Evolutionary conservation across 2,113 vertebrate species (phyloP).

Genomic region (Menura novaehollandiae): DNA sequence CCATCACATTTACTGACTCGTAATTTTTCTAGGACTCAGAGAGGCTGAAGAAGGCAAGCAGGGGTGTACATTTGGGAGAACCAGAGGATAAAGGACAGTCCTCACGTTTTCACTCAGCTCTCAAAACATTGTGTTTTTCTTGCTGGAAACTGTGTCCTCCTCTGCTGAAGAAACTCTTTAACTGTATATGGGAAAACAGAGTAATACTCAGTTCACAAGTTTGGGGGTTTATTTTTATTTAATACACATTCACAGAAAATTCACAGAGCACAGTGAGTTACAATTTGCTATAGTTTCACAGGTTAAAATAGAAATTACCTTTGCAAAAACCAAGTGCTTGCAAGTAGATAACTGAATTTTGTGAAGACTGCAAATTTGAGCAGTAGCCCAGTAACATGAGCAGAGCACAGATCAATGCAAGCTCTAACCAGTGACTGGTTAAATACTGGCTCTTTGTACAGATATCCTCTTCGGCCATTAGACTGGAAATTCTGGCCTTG

Average conservation of each 20-base stretch:
- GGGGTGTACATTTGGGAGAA: background rate
- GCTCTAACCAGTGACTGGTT: background rate
- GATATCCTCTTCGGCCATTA: background rate
- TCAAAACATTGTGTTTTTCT: background rate
- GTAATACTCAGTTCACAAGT: background rate
- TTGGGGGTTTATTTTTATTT: background rate
- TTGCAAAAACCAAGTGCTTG: background rate
- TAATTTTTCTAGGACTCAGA: background rate
- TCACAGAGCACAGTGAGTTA: background rate
- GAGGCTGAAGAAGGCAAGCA: background rate
- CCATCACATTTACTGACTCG: background rate
- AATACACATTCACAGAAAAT: background rate
- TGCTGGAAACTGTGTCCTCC: background rate
- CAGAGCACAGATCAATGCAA: background rate
- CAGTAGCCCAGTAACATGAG: background rate
- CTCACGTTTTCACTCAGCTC: background rate
- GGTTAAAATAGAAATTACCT: background rate
- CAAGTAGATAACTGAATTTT: background rate
- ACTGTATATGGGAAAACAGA: background rate
- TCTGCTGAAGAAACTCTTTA: background rate
- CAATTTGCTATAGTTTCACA: background rate
- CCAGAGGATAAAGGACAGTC: background rate
- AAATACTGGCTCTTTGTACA: background rate
- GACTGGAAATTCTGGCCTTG: background rate
- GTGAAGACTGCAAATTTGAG: background rate